A percentile compares a stretch with the other conserved stretches of the same genome.
Evolutionary conservation across 2,797 vertebrate genomes (phyloP).

Genomic region (Adrianichthys oophorus): DNA sequence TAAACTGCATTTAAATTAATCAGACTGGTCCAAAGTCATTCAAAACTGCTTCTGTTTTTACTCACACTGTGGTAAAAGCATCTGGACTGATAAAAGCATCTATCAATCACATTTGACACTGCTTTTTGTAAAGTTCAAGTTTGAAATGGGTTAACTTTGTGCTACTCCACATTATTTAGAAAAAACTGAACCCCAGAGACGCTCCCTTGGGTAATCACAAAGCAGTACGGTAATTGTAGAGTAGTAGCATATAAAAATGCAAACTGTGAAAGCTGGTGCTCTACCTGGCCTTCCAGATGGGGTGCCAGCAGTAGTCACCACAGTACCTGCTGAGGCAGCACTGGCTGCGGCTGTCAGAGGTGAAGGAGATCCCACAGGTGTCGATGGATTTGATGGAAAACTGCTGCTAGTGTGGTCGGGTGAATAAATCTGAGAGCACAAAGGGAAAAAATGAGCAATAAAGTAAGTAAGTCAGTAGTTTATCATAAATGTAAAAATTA

Average conservation of each 20-base stretch:
- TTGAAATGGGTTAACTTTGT: no score
- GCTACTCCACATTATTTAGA: no score
- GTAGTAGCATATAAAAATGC: slow-evolving; percentile 20
- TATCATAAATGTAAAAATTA: slow-evolving; percentile 10
- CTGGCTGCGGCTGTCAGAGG: slow-evolving; percentile 88
- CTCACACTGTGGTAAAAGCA: neutral
- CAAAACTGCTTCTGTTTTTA: neutral
- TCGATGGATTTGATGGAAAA: slow-evolving; percentile 98
- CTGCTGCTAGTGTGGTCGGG: slow-evolving; percentile 99
- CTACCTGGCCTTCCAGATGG: slow-evolving; percentile 75
- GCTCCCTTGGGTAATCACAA: neutral
- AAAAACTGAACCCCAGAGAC: no score
- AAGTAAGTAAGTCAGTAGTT: slow-evolving; percentile 26
- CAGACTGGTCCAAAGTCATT: slow-evolving; percentile 10
- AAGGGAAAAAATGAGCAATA: slow-evolving; percentile 23
- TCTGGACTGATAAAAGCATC: neutral
- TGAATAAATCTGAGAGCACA: slow-evolving; percentile 92
- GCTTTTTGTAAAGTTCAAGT: neutral
- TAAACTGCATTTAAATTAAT: slow-evolving; percentile 14
- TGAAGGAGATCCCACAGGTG: slow-evolving; percentile 95
- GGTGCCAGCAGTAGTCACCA: slow-evolving; percentile 63
- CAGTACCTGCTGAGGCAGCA: slow-evolving; percentile 69
- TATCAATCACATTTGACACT: neutral
- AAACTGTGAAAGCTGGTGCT: slow-evolving; percentile 21
- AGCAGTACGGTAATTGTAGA: slow-evolving; percentile 1